phyloP scores from a whole-genome alignment of 2,888 invertebrate species.

The Metellina segmentata region DNA sequence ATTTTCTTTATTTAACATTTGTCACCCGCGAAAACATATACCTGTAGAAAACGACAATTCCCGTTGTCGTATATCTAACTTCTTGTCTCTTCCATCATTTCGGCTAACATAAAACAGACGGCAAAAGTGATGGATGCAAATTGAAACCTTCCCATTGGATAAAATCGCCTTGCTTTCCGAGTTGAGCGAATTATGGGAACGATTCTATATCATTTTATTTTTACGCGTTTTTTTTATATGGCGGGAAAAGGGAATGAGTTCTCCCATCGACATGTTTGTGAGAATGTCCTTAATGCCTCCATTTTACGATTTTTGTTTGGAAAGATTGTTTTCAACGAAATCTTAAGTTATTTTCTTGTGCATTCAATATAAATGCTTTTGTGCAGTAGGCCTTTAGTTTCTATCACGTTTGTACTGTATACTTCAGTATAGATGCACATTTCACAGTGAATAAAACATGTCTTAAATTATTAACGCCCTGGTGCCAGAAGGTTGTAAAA shows the following conservation, averaged over 20 bases:
- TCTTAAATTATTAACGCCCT: too few relatives aligned
- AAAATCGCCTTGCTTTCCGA: slow-evolving; percentile 31
- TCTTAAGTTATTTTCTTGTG: background rate
- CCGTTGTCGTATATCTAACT: slow-evolving; percentile 17
- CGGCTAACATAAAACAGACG: slow-evolving; percentile 28
- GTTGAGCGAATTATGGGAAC: slow-evolving; percentile 42
- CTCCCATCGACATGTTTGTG: background rate
- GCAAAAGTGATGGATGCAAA: slow-evolving; percentile 57
- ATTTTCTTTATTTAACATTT: slow-evolving; percentile 46
- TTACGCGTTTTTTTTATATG: background rate
- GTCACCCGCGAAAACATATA: slow-evolving; percentile 23
- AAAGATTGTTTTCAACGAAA: background rate
- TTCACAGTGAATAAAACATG: too few relatives aligned
- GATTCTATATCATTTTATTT: slow-evolving; percentile 40
- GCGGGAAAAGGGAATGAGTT: background rate
- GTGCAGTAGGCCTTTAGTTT: too few relatives aligned
- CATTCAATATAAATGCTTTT: background rate
- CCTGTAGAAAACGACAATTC: slow-evolving; percentile 34
- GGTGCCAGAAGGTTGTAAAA: too few relatives aligned
- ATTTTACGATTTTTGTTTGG: background rate
- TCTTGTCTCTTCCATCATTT: slow-evolving; percentile 33
- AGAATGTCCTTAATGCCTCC: background rate
- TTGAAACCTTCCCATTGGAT: slow-evolving; percentile 49
- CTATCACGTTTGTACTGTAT: too few relatives aligned
- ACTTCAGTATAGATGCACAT: too few relatives aligned